Conservation (phyloP, 2,113 vertebrate species). For the Thermophis baileyi region DNA sequence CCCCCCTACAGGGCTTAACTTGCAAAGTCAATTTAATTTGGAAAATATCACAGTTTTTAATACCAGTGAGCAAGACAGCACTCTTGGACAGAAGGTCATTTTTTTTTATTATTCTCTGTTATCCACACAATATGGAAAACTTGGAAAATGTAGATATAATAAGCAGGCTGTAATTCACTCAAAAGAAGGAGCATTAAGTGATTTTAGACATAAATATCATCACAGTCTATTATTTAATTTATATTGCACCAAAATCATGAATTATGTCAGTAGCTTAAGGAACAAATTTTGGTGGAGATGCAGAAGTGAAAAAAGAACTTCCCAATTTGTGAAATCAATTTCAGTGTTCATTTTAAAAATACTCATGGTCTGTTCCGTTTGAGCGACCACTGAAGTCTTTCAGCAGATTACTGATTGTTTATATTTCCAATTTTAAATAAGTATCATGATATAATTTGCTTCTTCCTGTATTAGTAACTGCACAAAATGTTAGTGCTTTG, state of each 20-base stretch:
- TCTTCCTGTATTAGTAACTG: neutral
- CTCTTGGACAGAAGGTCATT: conserved; percentile 89
- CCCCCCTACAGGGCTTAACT: conserved; percentile 84
- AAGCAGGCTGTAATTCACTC: neutral
- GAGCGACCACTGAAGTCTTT: neutral
- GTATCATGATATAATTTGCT: neutral
- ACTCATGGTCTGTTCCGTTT: neutral
- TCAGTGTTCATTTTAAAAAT: neutral
- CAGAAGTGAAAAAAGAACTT: neutral
- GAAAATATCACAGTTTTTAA: conserved; percentile 98
- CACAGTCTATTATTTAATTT: neutral
- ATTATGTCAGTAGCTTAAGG: neutral
- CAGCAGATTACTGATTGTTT: neutral
- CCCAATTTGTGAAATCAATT: neutral
- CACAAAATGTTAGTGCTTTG: neutral
- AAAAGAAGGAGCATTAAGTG: neutral
- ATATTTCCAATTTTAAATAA: neutral
- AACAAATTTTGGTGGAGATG: neutral
- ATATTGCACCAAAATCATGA: neutral
- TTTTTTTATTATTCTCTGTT: neutral
- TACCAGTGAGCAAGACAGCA: conserved; percentile 96
- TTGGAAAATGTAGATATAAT: neutral
- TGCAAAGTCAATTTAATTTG: conserved; percentile 98
- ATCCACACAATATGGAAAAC: neutral
- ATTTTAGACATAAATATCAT: neutral